Conservation (phyloP, 2,888 invertebrate genomes). For the Acrocyrtus sp. region DNA sequence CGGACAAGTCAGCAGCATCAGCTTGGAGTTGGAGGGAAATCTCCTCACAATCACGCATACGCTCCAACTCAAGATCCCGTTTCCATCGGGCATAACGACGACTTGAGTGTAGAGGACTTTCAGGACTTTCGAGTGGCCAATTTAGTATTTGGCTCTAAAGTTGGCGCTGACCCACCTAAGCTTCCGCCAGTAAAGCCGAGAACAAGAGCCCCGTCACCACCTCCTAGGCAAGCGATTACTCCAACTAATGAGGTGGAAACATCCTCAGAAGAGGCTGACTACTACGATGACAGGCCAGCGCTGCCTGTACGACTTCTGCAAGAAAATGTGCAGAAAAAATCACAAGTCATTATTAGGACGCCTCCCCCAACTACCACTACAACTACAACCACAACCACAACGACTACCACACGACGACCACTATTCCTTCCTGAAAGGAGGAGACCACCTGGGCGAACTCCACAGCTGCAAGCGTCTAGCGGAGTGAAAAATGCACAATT, state of each 20-base stretch:
- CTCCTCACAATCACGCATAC: slow-evolving; percentile 61
- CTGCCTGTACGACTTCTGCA: slow-evolving; percentile 36
- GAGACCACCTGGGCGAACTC: slow-evolving; percentile 7
- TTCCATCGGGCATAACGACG: slow-evolving; percentile 52
- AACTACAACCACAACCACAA: slow-evolving; percentile 30
- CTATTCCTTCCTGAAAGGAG: slow-evolving; percentile 19
- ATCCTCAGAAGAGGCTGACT: slow-evolving; percentile 5
- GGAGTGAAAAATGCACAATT: slow-evolving; percentile 52
- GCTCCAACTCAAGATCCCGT: slow-evolving; percentile 61
- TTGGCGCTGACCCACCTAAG: slow-evolving; percentile 26
- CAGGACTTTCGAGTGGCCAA: slow-evolving; percentile 58
- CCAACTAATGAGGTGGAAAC: slow-evolving; percentile 9
- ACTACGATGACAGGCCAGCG: slow-evolving; percentile 9
- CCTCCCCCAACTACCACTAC: slow-evolving; percentile 32
- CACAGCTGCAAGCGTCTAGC: slow-evolving; percentile 44
- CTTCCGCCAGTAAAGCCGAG: slow-evolving; percentile 1
- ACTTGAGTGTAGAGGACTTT: slow-evolving; percentile 59
- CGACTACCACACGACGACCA: slow-evolving; percentile 28
- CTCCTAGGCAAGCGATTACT: slow-evolving; percentile 7
- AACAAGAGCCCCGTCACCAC: slow-evolving; percentile 24
- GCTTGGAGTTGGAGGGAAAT: slow-evolving; percentile 31
- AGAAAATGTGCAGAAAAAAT: slow-evolving; percentile 28
- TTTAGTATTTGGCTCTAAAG: slow-evolving; percentile 58
- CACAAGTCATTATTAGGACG: slow-evolving; percentile 31
- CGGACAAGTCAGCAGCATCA: slow-evolving; percentile 14